Evolutionary conservation across 2,113 vertebrate species (phyloP), one percentile per base, ranked within the genome.

Genomic region (Epinephelus moara): DNA sequence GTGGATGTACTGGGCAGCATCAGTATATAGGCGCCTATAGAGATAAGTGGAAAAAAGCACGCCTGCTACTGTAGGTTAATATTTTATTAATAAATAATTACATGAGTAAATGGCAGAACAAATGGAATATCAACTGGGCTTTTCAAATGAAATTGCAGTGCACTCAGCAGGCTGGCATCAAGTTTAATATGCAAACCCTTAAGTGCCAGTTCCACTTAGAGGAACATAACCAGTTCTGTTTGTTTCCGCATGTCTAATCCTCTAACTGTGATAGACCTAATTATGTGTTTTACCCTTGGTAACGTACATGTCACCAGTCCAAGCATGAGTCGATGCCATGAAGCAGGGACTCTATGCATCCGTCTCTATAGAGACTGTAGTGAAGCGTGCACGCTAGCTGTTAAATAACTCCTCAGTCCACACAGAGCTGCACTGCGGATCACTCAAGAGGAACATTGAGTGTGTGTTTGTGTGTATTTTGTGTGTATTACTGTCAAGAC

Each of bases 351-450:
- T 56, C 75, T 73, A 80, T 70, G 83, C 56, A 60, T 80, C 45
- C 4, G 90, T 94, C 88, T 77, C 90, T 84, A 94, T 91, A 92
- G 91, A 87, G 94, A 93, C 91, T 70, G 80, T 11, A 64, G 53
- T 63, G 81, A 79, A 82, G 86, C 60, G 3, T 69, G 64, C 27
- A 53, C 23, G 8, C 69, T 74, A 7, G 37, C 45, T 80, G 78
- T 84, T 79, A 80, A 84, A 61, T 56, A 85, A 78, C 61, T 72
- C 33, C 33, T 33, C 10, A 3, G 45, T 66, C 64, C 21, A 42
- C 40, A 68, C 42, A 74, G 52, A 59, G 10, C 59, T 18, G 49
- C 84, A 56, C 47, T 50, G 82, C 45, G 14, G 76, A 55, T 78
- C 59, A 27, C 19, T 71, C 37, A 72, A 27, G 67, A 70, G 68